These are phyloP conservation scores for Zenarchopterus dispar DNA, from an alignment of 2,797 vertebrate genomes.

Conservation along the genomic window DNA sequence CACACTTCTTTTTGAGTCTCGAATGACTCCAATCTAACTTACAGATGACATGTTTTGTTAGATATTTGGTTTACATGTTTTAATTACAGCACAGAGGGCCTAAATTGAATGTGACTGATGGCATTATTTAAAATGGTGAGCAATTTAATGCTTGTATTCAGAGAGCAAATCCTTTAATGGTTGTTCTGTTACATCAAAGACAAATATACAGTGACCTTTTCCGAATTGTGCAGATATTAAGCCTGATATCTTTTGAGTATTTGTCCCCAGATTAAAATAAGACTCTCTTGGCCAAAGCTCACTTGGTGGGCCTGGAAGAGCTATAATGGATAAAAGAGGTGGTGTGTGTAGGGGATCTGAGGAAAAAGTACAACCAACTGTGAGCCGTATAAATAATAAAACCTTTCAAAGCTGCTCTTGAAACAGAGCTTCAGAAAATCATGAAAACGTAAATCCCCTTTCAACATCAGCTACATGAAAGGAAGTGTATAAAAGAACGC, in stretches of 20 bases:
- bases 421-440: conserved; percentile 44
- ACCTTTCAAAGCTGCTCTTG: conserved; percentile 20
- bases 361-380: conserved; percentile 2
- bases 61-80: no score
- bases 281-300: background rate
- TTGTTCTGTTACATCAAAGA: background rate
- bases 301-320: background rate
- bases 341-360: background rate
- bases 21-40: no score
- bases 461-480: conserved; percentile 54
- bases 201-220: background rate
- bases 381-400: conserved; percentile 31
- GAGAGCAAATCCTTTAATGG: conserved; percentile 3
- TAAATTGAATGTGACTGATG: no score
- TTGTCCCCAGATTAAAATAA: background rate
- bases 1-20: no score
- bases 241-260: background rate
- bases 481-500: conserved; percentile 30
- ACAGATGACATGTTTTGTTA: no score
- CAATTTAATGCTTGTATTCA: no score
- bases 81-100: no score
- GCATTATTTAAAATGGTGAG: no score
- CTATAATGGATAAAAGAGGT: background rate
- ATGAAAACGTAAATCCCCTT: conserved; percentile 62
- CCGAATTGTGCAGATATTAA: background rate